These are phyloP conservation scores for Rattus norvegicus DNA, from an alignment of 2,113 vertebrate genomes.

Conservation along the genomic window DNA sequence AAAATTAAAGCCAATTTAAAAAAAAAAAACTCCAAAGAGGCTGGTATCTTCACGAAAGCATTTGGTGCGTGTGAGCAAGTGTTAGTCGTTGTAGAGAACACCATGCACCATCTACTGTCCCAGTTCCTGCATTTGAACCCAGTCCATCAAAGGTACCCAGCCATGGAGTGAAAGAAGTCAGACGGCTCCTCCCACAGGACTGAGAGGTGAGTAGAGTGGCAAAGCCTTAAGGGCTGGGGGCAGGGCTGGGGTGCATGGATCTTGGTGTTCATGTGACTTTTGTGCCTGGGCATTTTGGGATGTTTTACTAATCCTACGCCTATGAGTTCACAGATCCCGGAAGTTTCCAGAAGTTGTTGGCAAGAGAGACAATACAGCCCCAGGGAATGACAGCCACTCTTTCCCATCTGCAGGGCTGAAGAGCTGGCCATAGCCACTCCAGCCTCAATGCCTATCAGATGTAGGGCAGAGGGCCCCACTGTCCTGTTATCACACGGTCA, in stretches of 20 bases:
- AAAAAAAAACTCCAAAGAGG: background rate
- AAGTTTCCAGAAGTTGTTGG: conserved; percentile 67
- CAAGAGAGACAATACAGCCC: conserved; percentile 31
- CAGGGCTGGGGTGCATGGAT: too few species aligned
- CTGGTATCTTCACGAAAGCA: fast-evolving
- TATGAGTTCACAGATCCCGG: conserved; percentile 11
- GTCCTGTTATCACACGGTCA: fast-evolving
- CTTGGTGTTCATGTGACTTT: background rate
- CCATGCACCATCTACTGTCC: fast-evolving
- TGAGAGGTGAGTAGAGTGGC: background rate
- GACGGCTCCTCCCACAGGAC: fast-evolving
- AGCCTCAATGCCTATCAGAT: background rate
- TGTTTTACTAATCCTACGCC: conserved; percentile 27
- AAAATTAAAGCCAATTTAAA: background rate
- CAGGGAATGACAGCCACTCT: conserved; percentile 37
- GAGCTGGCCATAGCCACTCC: background rate
- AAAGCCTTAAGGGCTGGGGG: too few species aligned
- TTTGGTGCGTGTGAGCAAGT: fast-evolving
- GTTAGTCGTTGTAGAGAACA: background rate
- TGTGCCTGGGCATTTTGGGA: background rate
- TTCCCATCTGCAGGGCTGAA: conserved; percentile 40
- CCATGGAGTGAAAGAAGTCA: background rate
- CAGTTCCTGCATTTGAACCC: background rate
- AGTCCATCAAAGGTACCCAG: background rate
- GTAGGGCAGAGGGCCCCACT: fast-evolving